Evolutionary conservation across 2,113 vertebrate genomes (phyloP).

Genomic region (Hydropotes inermis): DNA sequence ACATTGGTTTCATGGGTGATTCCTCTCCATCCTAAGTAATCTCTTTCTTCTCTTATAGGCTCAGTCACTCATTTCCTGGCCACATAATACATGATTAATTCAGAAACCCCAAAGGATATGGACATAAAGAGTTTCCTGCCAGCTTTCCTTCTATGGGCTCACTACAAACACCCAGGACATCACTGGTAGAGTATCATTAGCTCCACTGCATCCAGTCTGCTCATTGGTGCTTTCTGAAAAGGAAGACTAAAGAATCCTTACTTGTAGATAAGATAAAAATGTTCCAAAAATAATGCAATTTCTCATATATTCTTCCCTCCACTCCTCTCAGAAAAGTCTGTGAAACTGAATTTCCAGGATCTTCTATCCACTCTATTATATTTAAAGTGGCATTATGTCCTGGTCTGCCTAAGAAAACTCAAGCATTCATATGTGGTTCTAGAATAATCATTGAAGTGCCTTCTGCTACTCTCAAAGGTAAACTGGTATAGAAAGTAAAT

Average conservation of each 20-base stretch:
- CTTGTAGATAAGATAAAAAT: background rate
- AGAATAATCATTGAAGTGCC: background rate
- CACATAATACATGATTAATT: background rate
- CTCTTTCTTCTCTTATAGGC: background rate
- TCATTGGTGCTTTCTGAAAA: background rate
- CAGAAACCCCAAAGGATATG: background rate
- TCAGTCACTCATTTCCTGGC: background rate
- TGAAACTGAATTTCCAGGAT: background rate
- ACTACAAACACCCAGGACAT: background rate
- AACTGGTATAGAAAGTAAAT: background rate
- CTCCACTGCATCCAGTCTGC: background rate
- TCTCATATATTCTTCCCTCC: background rate
- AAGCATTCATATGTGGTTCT: background rate
- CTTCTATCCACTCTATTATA: background rate
- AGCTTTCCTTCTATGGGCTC: background rate
- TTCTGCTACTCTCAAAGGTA: background rate
- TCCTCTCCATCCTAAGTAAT: background rate
- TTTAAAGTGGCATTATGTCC: background rate
- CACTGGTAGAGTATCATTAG: background rate
- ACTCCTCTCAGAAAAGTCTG: background rate
- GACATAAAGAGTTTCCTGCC: background rate
- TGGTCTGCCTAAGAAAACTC: background rate
- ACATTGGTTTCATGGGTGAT: background rate
- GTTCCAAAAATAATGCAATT: background rate
- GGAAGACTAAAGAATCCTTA: background rate